phyloP scores from a whole-genome alignment of 1,140 invertebrate genomes.

The Heliconius congener region DNA sequence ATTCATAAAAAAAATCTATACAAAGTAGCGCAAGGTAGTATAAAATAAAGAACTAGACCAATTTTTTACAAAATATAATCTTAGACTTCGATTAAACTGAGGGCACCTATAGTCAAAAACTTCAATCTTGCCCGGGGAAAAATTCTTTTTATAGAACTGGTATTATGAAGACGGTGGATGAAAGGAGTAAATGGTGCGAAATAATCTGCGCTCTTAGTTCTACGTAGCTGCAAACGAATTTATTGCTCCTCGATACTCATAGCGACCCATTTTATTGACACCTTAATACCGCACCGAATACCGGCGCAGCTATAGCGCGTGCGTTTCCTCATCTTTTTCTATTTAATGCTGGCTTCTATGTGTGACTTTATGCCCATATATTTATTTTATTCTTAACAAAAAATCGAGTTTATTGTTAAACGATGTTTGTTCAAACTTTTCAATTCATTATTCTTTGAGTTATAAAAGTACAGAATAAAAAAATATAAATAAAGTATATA shows the following conservation, averaged over 20 bases:
- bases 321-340: constrained; percentile 42
- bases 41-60: constrained; percentile 1
- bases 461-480: no score
- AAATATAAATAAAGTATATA: no score
- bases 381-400: neutral
- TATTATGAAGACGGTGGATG: constrained; percentile 74
- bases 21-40: neutral
- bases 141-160: constrained; percentile 62
- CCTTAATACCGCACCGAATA: constrained; percentile 62
- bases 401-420: constrained; percentile 38
- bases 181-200: constrained; percentile 80
- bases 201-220: constrained; percentile 79
- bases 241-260: constrained; percentile 73
- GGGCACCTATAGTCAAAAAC: constrained; percentile 54
- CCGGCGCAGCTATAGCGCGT: constrained; percentile 38
- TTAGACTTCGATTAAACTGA: constrained; percentile 56
- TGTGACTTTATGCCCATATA: constrained; percentile 7
- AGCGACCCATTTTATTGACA: constrained; percentile 69
- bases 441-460: no score
- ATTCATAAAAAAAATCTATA: neutral
- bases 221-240: constrained; percentile 77
- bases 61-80: constrained; percentile 46
- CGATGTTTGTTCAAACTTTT: no score
- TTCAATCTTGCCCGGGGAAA: constrained; percentile 62
- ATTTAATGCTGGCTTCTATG: constrained; percentile 34